These are phyloP conservation scores for Bungarus multicinctus DNA, from an alignment of 2,113 vertebrate species.

Conservation along the genomic window DNA sequence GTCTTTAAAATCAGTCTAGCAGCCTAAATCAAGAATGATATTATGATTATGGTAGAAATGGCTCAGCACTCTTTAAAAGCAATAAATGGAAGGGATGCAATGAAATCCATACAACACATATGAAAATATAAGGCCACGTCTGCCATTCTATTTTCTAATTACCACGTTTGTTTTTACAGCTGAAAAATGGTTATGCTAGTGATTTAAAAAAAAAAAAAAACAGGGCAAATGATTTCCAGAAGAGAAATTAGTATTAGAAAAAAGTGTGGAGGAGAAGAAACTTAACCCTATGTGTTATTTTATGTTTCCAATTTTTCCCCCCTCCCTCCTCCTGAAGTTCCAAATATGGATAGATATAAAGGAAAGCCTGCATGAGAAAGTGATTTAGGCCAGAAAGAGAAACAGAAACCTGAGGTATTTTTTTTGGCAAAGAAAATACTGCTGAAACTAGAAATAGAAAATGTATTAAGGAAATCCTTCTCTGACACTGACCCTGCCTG, in stretches of 20 bases:
- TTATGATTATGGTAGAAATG: background rate
- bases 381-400: background rate
- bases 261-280: background rate
- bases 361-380: background rate
- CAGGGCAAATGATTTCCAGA: background rate
- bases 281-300: background rate
- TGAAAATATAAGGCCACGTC: background rate
- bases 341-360: background rate
- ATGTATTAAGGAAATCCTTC: background rate
- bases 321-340: background rate
- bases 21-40: background rate
- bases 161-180: background rate
- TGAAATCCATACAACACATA: background rate
- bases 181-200: background rate
- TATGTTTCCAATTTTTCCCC: background rate
- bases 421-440: background rate
- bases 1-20: background rate
- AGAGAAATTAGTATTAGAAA: background rate
- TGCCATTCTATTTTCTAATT: background rate
- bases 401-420: background rate
- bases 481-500: background rate
- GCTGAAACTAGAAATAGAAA: slow-evolving; percentile 11
- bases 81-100: background rate
- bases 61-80: background rate
- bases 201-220: background rate